Conservation (phyloP, 2,888 invertebrate species). For the Unio pictorum region DNA sequence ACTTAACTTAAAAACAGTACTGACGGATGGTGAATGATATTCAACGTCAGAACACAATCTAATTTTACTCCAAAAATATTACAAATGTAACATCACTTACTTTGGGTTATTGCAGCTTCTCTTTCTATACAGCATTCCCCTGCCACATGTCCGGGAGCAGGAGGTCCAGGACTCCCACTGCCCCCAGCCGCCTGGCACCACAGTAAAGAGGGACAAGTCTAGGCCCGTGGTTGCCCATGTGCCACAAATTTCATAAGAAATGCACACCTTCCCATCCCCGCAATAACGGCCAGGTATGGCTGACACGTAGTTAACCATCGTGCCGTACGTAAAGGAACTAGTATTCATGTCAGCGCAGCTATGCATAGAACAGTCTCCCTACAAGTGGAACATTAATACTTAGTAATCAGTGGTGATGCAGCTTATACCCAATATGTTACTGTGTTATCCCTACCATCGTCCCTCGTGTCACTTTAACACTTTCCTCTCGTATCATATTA, state of each 20-base stretch:
- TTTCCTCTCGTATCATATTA: too few relatives aligned
- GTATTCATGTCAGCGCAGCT: conserved; percentile 11
- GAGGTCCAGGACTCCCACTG: conserved; percentile 10
- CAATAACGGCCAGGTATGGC: neutral
- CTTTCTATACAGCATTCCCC: conserved; percentile 4
- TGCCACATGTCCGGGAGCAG: conserved; percentile 12
- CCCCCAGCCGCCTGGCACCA: conserved; percentile 13
- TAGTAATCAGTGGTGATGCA: too few relatives aligned
- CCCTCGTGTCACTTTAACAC: too few relatives aligned
- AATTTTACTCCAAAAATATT: too few relatives aligned
- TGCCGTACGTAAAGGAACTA: conserved; percentile 3
- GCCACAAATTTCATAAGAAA: neutral
- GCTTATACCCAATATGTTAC: too few relatives aligned
- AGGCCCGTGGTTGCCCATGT: conserved; percentile 6
- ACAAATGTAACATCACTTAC: conserved; percentile 1
- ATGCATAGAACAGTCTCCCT: conserved; percentile 3
- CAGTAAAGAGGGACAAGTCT: neutral
- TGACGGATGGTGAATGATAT: too few relatives aligned
- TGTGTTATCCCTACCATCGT: too few relatives aligned
- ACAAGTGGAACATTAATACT: neutral
- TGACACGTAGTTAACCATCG: neutral
- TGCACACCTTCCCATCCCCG: neutral
- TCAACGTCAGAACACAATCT: too few relatives aligned
- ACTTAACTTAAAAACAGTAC: too few relatives aligned
- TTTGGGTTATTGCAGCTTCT: conserved; percentile 12